Base-by-base conservation (phyloP, 2,888 invertebrate genomes). In the Hydropsyche betteni region DNA sequence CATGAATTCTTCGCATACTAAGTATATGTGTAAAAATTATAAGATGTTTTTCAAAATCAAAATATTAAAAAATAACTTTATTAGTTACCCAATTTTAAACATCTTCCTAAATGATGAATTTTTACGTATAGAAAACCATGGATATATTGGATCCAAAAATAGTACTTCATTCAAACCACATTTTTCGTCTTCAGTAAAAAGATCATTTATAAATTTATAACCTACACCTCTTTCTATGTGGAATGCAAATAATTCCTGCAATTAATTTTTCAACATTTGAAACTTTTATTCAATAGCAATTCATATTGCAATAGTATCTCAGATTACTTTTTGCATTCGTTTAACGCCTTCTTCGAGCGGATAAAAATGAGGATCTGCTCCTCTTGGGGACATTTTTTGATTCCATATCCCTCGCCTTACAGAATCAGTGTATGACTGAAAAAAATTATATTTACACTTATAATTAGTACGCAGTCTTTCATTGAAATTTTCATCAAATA, bases 101-200 rank as follows among this genome's bases (percentile, higher is more conserved):
- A 89, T 80, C 79, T 90, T 88, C 74, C 86, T 87, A 78, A 86
- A 89, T 0, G 87, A 85, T 0, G 89, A 88, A 5, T 88, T 82
- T 80, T 88, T 90, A 81, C 85, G 87, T 0, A 88, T 86, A 0
- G 88, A 86, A 0, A 89, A 82, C 87, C 88, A 89, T 0, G 90
- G 89, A 68, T 88, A 87, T 0, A 86, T 85, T 74, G 88, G 85
- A 79, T 88, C 88, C 51, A 88, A 85, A 80, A 86, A 89, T 79
- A 86, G 86, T 0, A 90, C 88, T 80, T 90, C 90, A 51, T 88
- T 87, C 68, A 91, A 82, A 50, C 89, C 90, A 75, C 90, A 91
- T 79, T 91, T 91, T 81, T 91, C 90, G 3, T 88, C 86, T 78
- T 90, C 90, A 10, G 84, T 84, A 80, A 86, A 91, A 0, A 89